A percentile compares a stretch with the other conserved stretches of the same genome.
These are phyloP conservation scores for Pangasius larnaudii DNA, from an alignment of 2,797 vertebrate species.

Conservation along the genomic window DNA sequence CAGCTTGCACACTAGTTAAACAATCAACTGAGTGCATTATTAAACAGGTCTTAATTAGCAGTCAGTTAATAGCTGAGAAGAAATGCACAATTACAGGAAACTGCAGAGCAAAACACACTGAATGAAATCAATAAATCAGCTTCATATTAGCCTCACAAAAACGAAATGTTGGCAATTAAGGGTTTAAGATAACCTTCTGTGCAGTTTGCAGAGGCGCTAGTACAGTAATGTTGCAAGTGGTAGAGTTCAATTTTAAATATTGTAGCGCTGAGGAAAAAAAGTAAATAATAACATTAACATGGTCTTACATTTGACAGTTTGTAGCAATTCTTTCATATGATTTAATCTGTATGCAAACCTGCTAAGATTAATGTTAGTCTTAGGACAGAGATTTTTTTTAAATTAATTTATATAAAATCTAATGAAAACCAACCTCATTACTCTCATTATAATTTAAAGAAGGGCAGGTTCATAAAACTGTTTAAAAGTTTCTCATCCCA, in stretches of 20 bases:
- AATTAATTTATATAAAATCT: background rate
- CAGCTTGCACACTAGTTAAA: constrained; percentile 57
- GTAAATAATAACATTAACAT: background rate
- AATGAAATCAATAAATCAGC: background rate
- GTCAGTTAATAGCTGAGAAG: constrained; percentile 22
- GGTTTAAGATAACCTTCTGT: background rate
- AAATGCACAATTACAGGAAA: constrained; percentile 46
- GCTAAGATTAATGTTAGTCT: background rate
- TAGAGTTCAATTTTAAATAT: background rate
- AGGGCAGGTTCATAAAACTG: no score
- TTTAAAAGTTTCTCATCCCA: background rate
- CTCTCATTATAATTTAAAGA: background rate
- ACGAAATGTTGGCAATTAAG: background rate
- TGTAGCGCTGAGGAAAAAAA: background rate
- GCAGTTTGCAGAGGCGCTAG: background rate
- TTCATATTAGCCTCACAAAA: background rate
- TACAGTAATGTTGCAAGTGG: background rate
- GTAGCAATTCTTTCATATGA: background rate
- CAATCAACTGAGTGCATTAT: constrained; percentile 61
- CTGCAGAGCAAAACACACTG: constrained; percentile 42
- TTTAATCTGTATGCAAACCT: background rate
- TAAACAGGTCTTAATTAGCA: constrained; percentile 59
- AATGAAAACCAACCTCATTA: background rate
- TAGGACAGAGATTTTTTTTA: background rate
- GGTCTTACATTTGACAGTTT: background rate